Percentiles rank a stretch among this genome's conserved stretches.
These are phyloP conservation scores for Sander vitreus DNA, from an alignment of 2,113 vertebrate species.

Conservation along the genomic window DNA sequence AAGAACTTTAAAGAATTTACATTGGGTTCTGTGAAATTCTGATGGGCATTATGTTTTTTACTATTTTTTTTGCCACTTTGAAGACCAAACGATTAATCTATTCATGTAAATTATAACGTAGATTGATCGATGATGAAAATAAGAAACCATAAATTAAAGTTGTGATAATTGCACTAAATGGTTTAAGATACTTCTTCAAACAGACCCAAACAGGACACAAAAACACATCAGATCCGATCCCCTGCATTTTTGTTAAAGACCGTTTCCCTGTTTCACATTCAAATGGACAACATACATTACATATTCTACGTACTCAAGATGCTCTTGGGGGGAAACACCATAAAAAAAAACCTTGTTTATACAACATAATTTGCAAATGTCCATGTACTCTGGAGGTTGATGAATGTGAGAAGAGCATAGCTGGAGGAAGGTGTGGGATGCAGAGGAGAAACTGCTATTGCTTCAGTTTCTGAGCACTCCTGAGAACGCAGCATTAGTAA, in stretches of 20 bases:
- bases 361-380: conserved; percentile 75
- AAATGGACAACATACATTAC: conserved; percentile 40
- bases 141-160: neutral
- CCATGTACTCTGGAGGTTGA: conserved; percentile 73
- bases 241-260: neutral
- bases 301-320: conserved; percentile 57
- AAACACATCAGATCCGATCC: neutral
- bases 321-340: conserved; percentile 42
- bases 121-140: neutral
- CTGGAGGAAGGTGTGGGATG: conserved; percentile 80
- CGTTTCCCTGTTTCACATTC: conserved; percentile 5
- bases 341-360: conserved; percentile 67
- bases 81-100: neutral
- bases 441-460: conserved; percentile 69
- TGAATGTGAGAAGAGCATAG: conserved; percentile 68
- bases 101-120: neutral
- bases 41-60: neutral
- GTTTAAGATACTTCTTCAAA: neutral
- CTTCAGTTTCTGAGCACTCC: conserved; percentile 70
- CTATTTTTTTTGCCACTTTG: no score
- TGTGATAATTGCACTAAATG: neutral
- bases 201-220: neutral
- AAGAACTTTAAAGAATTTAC: neutral
- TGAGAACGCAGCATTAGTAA: conserved; percentile 68
- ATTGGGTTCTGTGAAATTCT: neutral